Evolutionary conservation across 2,797 vertebrate genomes (phyloP).

Genomic region (Ambastaia sidthimunki): DNA sequence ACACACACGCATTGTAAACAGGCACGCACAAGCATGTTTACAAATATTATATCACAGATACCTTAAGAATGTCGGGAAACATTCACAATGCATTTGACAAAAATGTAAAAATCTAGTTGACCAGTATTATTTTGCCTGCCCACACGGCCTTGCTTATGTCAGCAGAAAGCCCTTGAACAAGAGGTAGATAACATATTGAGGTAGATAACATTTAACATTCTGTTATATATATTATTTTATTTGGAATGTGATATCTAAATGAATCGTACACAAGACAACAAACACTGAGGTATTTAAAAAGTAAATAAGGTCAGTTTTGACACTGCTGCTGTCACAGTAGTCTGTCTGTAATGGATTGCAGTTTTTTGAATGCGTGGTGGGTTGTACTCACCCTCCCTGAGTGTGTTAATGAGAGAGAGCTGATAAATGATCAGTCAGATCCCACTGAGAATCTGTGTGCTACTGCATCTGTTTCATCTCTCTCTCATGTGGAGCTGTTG

Average conservation of each 20-base stretch:
- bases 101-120: too few relatives aligned
- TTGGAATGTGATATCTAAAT: too few relatives aligned
- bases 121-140: too few relatives aligned
- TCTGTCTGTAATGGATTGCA: neutral
- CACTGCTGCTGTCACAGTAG: neutral
- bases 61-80: too few relatives aligned
- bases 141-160: too few relatives aligned
- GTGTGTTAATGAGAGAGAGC: conserved; percentile 43
- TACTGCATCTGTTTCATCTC: conserved; percentile 6
- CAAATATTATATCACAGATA: too few relatives aligned
- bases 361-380: neutral
- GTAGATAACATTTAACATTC: too few relatives aligned
- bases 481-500: conserved; percentile 12
- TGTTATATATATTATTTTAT: too few relatives aligned
- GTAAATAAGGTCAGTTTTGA: neutral
- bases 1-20: neutral
- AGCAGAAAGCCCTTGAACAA: too few relatives aligned
- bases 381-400: conserved; percentile 29
- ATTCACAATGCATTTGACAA: too few relatives aligned
- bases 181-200: too few relatives aligned
- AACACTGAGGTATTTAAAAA: neutral
- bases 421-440: conserved; percentile 40
- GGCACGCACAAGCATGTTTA: too few relatives aligned
- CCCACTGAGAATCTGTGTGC: conserved; percentile 13
- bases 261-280: neutral